These are phyloP conservation scores for Orchesella cincta DNA, from an alignment of 1,140 invertebrate genomes.

Conservation along the genomic window DNA sequence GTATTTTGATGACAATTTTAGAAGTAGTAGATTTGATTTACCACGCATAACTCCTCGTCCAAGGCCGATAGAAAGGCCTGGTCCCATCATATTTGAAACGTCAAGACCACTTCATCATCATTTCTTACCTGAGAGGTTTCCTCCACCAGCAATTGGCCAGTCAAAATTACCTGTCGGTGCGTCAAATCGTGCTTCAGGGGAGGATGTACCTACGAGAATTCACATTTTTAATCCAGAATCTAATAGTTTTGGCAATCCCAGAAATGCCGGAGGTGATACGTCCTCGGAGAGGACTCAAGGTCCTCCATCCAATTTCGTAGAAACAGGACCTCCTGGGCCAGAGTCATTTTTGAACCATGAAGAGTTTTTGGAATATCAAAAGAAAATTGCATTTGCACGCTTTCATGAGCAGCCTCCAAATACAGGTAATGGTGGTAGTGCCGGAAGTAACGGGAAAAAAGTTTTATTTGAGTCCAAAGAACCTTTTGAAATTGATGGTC, in stretches of 20 bases:
- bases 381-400: conserved; percentile 42
- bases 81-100: conserved; percentile 15
- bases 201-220: conserved; percentile 39
- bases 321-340: conserved; percentile 39
- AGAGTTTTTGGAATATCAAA: conserved; percentile 47
- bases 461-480: conserved; percentile 35
- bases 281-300: conserved; percentile 12
- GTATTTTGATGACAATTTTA: conserved; percentile 6
- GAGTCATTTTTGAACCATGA: conserved; percentile 49
- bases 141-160: conserved; percentile 29
- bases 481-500: conserved; percentile 37
- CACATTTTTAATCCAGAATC: conserved; percentile 41
- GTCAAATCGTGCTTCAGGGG: neutral
- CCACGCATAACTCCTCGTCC: neutral
- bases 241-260: neutral
- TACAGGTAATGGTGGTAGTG: conserved; percentile 7
- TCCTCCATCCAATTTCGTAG: conserved; percentile 31
- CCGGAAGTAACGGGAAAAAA: conserved; percentile 28
- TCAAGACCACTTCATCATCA: conserved; percentile 5
- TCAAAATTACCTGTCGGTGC: conserved; percentile 34
- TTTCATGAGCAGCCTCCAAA: neutral
- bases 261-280: conserved; percentile 8
- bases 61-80: neutral
- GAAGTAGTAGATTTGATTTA: conserved; percentile 16
- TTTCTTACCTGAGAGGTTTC: neutral